Percentiles rank a stretch among this genome's conserved stretches.
Evolutionary conservation across 2,113 vertebrate species (phyloP).

Genomic region (Prionailurus bengalensis): DNA sequence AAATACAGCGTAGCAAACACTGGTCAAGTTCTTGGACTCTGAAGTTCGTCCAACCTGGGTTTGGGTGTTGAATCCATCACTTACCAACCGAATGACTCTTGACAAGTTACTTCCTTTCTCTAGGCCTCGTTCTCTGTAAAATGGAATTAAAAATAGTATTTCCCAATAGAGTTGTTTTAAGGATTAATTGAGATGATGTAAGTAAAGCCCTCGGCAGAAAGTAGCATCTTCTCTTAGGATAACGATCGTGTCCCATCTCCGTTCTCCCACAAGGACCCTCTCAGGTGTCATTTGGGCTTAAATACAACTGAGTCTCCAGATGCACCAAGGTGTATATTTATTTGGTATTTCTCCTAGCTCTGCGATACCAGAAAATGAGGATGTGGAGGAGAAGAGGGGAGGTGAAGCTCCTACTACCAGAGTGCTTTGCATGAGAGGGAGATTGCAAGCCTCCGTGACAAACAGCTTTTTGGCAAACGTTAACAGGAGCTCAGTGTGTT

Average conservation of each 20-base stretch:
- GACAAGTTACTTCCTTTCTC: background rate
- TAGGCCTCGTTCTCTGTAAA: background rate
- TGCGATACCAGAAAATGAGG: background rate
- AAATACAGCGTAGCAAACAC: background rate
- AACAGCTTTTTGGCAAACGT: background rate
- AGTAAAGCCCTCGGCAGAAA: background rate
- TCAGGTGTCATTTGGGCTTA: background rate
- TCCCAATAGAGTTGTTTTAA: background rate
- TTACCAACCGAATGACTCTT: background rate
- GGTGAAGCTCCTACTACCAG: accelerated
- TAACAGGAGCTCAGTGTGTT: background rate
- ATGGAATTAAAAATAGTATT: background rate
- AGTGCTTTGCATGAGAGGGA: background rate
- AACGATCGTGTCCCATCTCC: background rate
- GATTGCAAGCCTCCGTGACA: background rate
- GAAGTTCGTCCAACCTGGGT: background rate
- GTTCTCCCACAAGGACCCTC: background rate
- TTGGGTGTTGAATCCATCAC: background rate
- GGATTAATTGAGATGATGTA: background rate
- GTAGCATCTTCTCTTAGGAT: background rate
- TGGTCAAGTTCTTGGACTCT: background rate
- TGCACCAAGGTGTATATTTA: background rate
- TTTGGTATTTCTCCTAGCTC: background rate
- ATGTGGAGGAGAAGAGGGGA: too few species aligned
- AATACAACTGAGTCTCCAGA: background rate